phyloP scores from a whole-genome alignment of 2,113 vertebrate species.

The Suncus etruscus region DNA sequence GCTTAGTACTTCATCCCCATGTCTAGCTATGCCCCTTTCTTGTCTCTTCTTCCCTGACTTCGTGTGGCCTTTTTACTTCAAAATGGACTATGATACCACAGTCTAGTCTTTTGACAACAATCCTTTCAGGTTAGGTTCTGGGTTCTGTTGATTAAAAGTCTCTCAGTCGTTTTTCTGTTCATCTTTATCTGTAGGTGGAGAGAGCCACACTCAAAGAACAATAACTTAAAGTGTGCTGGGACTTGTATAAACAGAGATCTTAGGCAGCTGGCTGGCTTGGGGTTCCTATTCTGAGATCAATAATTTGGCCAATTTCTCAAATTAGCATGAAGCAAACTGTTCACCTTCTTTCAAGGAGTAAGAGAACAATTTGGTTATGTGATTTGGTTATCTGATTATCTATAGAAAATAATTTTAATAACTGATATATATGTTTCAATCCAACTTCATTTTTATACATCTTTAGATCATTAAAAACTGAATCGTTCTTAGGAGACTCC shows the following conservation, averaged over 20 bases:
- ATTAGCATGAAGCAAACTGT: neutral
- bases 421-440: neutral
- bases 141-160: slow-evolving; percentile 41
- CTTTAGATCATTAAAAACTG: no score
- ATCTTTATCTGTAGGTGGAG: neutral
- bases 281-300: neutral
- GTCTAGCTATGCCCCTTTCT: neutral
- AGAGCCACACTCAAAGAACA: neutral
- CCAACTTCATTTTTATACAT: no score
- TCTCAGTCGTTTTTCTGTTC: neutral
- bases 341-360: neutral
- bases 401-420: slow-evolving; percentile 16
- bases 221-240: neutral
- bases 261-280: neutral
- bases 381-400: neutral
- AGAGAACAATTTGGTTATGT: neutral
- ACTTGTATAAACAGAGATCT: neutral
- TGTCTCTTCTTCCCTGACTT: neutral
- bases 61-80: neutral
- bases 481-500: no score
- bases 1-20: neutral
- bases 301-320: neutral
- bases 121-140: no score
- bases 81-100: neutral
- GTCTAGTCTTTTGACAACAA: neutral